A percentile compares a stretch with the other conserved stretches of the same genome.
Conservation (phyloP, 2,888 invertebrate species). For the Melanotus villosus region DNA sequence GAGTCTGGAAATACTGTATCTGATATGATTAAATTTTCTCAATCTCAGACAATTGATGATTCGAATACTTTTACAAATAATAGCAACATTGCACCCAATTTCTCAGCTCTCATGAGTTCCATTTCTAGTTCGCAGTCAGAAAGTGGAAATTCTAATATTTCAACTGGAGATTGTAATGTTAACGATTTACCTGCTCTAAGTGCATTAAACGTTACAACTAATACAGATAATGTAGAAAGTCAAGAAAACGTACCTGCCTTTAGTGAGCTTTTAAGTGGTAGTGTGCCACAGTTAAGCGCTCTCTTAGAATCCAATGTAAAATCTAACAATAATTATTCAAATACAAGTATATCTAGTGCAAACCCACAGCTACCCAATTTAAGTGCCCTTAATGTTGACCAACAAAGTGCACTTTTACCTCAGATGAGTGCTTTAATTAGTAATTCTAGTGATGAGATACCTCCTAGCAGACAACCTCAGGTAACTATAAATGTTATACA, state of each 20-base stretch:
- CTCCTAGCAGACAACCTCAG: not conserved
- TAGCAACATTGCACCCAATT: constrained; percentile 9
- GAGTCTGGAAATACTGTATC: too few relatives aligned
- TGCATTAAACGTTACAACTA: constrained; percentile 37
- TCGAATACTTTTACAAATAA: constrained; percentile 46
- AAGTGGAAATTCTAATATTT: not conserved
- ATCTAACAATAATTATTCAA: not conserved
- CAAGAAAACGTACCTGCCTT: constrained; percentile 45
- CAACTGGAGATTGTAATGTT: not conserved
- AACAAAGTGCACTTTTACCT: constrained; percentile 12
- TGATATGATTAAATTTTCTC: constrained; percentile 56
- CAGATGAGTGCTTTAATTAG: constrained; percentile 22
- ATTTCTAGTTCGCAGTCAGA: not conserved
- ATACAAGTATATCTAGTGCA: not conserved
- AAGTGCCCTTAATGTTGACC: constrained; percentile 38
- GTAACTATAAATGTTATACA: not conserved
- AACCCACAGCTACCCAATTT: constrained; percentile 46
- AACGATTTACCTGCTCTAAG: constrained; percentile 47
- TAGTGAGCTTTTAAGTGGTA: constrained; percentile 41
- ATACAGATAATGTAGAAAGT: constrained; percentile 22
- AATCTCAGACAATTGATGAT: not conserved
- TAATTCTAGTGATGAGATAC: not conserved
- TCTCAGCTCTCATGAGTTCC: constrained; percentile 25
- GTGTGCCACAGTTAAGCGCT: constrained; percentile 6
- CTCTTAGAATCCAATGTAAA: not conserved